Base-by-base conservation (phyloP, 2,888 invertebrate species). In the Drosophila dives region DNA sequence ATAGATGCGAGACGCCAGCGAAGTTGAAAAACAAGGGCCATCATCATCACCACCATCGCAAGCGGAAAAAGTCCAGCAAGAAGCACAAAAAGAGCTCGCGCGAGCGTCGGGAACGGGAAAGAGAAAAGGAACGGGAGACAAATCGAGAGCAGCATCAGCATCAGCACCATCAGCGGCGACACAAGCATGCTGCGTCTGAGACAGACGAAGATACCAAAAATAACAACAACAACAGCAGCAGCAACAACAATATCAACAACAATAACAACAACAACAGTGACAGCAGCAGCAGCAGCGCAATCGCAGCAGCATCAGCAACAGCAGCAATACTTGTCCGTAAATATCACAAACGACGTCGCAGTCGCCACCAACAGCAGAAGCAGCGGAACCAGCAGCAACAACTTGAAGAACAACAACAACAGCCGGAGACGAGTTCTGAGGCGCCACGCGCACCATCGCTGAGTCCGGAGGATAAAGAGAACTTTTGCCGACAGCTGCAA, bases 391-490 rank as follows among this genome's bases (percentile, higher is more conserved):
- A 36, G 29, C 63, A 63, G 36, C 63, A 33, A 12, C 64, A 49
- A 15, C 51, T 15, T 26, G 63, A 59, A 23, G 65, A 55, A 26
- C 53, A 34, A 12, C 62, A 36, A 7, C 50, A 40, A 32, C 40
- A 40, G 69, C 63, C 60, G 54, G 69, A 73, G 11, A 54, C 69
- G 54, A 68, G 72, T 32, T 58, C 73, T 48, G 64, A 49, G 48
- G 56, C 82, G 45, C 76, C 76, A 36, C 91, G 80, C 67, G 81
- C 77, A 26, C 72, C 84, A 17, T 91, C 88, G 55, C 73, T 91
- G 65, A 91, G 91, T 80, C 90, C 92, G 36, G 92, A 92, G 75
- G 92, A 92, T 54, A 92, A 92, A 69, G 92, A 92, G 81, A 91
- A 92, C 64, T 91, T 92, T 64, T 91, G 91, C 64, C 88, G 90